Evolutionary conservation across 2,113 vertebrate species (phyloP).

Genomic region (Quiscalus mexicanus): DNA sequence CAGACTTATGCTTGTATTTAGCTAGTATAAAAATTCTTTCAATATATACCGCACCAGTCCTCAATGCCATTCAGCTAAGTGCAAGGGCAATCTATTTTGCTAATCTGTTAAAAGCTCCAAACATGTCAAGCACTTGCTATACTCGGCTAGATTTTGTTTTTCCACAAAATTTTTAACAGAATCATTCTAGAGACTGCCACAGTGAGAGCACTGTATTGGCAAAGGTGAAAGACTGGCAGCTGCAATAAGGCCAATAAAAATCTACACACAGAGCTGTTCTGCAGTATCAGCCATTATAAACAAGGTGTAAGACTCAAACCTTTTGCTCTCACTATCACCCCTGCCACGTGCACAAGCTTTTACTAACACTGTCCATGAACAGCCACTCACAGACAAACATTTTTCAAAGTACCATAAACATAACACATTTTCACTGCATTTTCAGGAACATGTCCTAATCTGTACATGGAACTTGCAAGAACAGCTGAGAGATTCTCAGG

Average conservation of each 20-base stretch:
- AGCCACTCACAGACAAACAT: neutral
- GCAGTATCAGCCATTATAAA: neutral
- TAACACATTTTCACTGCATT: neutral
- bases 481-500: neutral
- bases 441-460: constrained; percentile 7
- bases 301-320: neutral
- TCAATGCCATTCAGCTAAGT: neutral
- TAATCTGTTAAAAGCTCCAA: neutral
- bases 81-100: neutral
- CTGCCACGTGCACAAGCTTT: neutral
- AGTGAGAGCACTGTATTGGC: neutral
- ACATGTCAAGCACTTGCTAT: neutral
- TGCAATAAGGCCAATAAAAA: neutral
- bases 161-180: neutral
- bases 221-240: neutral
- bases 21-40: neutral
- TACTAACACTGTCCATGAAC: neutral
- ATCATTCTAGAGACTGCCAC: neutral
- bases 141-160: neutral
- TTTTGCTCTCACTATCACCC: neutral
- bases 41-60: neutral
- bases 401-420: neutral
- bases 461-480: neutral
- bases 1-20: neutral
- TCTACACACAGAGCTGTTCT: neutral